Evolutionary conservation across 2,888 invertebrate species (phyloP).

Genomic region (Drosophila algonquin): DNA sequence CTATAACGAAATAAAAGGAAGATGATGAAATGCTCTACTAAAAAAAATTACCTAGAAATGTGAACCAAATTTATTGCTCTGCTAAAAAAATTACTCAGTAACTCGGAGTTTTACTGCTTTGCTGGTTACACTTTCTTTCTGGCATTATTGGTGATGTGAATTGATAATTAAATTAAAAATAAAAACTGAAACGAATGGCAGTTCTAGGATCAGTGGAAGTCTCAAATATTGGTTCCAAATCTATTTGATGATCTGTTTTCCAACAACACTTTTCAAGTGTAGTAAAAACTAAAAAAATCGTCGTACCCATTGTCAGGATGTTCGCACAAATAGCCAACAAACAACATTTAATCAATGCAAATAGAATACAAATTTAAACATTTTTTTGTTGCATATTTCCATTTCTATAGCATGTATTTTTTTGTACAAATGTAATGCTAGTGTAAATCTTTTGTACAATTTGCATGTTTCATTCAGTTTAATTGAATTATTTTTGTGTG

Average conservation of each 20-base stretch:
- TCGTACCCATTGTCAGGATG: not conserved
- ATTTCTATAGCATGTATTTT: not conserved
- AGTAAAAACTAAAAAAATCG: too few species aligned
- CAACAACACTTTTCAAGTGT: too few species aligned
- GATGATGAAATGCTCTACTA: conserved; percentile 10
- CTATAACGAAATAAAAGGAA: conserved; percentile 9
- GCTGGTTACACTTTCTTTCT: too few species aligned
- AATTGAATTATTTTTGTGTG: conserved; percentile 3
- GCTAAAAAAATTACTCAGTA: not conserved
- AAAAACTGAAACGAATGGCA: too few species aligned
- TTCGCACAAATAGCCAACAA: not conserved
- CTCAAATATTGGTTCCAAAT: too few species aligned
- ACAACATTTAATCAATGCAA: not conserved
- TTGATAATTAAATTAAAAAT: too few species aligned
- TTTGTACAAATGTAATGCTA: not conserved
- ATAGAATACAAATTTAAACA: not conserved
- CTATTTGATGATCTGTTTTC: too few species aligned
- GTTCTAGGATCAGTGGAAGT: too few species aligned
- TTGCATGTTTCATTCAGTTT: not conserved
- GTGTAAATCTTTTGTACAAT: not conserved
- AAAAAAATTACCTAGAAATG: conserved; percentile 11
- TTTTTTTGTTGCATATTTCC: not conserved
- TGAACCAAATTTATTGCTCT: not conserved
- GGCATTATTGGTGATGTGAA: too few species aligned
- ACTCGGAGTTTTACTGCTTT: not conserved